Evolutionary conservation across 37 sponge, comb jelly and placozoan genomes (phyloP), one percentile per base, ranked within the genome.

Genomic region (Mnemiopsis leidyi): DNA sequence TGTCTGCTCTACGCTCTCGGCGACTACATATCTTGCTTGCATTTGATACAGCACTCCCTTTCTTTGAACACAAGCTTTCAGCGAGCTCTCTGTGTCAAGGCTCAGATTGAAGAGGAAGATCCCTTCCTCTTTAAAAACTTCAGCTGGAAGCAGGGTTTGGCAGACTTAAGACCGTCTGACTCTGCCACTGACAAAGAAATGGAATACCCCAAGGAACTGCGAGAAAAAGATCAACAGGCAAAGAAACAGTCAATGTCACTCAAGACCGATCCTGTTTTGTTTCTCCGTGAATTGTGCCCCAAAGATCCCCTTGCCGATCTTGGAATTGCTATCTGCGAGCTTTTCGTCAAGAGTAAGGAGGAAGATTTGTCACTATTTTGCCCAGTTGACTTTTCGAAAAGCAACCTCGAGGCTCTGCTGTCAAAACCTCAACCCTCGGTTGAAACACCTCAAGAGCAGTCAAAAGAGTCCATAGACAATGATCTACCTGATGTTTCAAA

Each of bases 1-100:
- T 85, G 90, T 26, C 90, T 85, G 1, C 90, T 85, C 36, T 85
- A 85, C 39, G 90, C 90, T 2, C 90, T 85, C 25, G 90, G 90
- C 2, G 90, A 85, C 36, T 85, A 85, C 29, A 13, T 85, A 18
- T 85, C 90, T 23, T 85, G 90, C 36, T 28, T 85, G 7, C 61
- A 85, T 23, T 61, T 85, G 29, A 40, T 85, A 39, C 90, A 85
- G 29, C 90, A 85, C 36, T 85, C 90, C 0, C 35, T 85, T 25
- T 40, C 90, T 5, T 28, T 85, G 7, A 85, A 85, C 25, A 39
- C 61, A 25, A 40, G 39, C 29, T 85, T 85, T 85, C 48, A 85
- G 24, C 38, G 90, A 40, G 90, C 90, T 3, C 90, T 85, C 21
- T 40, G 90, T 25, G 39, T 85, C 0, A 85, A 85, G 25, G 40